phyloP scores from a whole-genome alignment of 2,888 invertebrate genomes.

The Ectobius pallidus region DNA sequence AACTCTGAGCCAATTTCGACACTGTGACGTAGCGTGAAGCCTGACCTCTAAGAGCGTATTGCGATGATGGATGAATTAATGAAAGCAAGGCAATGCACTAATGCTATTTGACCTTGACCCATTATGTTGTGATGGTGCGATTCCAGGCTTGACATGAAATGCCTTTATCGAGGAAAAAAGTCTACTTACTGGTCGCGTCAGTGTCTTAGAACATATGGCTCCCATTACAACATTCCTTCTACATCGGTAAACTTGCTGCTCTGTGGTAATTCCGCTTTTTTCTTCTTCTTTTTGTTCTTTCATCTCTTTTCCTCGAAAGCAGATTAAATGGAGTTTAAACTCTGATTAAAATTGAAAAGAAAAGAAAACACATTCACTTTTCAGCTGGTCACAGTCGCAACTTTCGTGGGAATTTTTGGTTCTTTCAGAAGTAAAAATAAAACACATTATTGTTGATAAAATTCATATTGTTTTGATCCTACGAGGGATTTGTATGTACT shows the following conservation, averaged over 20 bases:
- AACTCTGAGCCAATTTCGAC: no score
- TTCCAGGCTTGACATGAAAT: background rate
- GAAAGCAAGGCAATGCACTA: background rate
- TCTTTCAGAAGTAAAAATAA: no score
- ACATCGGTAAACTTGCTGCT: slow-evolving; percentile 10
- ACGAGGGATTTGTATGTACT: no score
- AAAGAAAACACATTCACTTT: no score
- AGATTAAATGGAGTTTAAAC: slow-evolving; percentile 15
- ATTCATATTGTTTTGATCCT: no score
- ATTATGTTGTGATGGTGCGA: background rate
- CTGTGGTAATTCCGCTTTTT: background rate
- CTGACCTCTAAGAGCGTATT: no score
- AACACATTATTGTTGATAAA: no score
- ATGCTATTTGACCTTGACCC: slow-evolving; percentile 3
- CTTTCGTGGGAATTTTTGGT: no score
- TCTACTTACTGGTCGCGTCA: background rate
- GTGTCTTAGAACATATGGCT: slow-evolving; percentile 21
- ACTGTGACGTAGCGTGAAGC: no score
- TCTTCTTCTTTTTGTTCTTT: background rate
- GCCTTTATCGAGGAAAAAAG: background rate
- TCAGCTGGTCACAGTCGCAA: no score
- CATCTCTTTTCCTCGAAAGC: slow-evolving; percentile 2
- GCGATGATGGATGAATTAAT: no score
- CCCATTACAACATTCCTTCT: slow-evolving; percentile 23
- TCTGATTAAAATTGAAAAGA: background rate